Percentiles rank a stretch among this genome's conserved stretches.
These are phyloP conservation scores for Spea bombifrons DNA, from an alignment of 2,113 vertebrate genomes.

Conservation along the genomic window DNA sequence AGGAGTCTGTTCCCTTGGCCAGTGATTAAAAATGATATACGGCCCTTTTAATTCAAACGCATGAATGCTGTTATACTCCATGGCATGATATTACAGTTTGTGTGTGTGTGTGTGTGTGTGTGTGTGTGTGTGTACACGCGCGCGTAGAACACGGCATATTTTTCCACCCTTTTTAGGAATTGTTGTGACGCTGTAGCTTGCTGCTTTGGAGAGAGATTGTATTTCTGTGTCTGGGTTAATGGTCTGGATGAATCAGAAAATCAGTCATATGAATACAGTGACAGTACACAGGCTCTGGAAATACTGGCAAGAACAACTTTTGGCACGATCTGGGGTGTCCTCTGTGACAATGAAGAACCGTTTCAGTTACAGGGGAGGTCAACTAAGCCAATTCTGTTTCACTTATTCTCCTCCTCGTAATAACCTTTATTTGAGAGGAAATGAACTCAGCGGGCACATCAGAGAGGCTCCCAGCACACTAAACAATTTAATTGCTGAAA, in stretches of 20 bases:
- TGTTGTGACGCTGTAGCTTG: not conserved
- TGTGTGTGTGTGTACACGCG: not conserved
- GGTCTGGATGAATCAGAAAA: conserved; percentile 21
- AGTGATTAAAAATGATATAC: too few species aligned
- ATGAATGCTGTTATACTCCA: not conserved
- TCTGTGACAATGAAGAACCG: conserved; percentile 35
- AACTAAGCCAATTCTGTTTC: conserved; percentile 36
- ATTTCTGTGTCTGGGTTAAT: conserved; percentile 23
- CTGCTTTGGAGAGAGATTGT: conserved; percentile 16
- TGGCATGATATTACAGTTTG: not conserved
- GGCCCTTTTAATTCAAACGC: too few species aligned
- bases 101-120: not conserved
- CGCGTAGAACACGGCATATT: not conserved
- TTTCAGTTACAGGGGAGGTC: conserved; percentile 42
- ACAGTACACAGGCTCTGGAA: conserved; percentile 27
- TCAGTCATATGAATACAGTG: conserved; percentile 37
- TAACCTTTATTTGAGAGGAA: conserved; percentile 39
- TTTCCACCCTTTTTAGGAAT: conserved; percentile 20
- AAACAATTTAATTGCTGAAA: conserved; percentile 38
- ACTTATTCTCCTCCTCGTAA: conserved; percentile 29
- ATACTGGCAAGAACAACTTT: conserved; percentile 32
- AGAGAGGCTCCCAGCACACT: conserved; percentile 5
- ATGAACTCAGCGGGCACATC: conserved; percentile 33
- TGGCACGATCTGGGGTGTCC: conserved; percentile 16
- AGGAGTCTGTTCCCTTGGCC: too few species aligned